These are phyloP conservation scores for Athrips mouffetella DNA, from an alignment of 2,888 invertebrate species.

Conservation along the genomic window DNA sequence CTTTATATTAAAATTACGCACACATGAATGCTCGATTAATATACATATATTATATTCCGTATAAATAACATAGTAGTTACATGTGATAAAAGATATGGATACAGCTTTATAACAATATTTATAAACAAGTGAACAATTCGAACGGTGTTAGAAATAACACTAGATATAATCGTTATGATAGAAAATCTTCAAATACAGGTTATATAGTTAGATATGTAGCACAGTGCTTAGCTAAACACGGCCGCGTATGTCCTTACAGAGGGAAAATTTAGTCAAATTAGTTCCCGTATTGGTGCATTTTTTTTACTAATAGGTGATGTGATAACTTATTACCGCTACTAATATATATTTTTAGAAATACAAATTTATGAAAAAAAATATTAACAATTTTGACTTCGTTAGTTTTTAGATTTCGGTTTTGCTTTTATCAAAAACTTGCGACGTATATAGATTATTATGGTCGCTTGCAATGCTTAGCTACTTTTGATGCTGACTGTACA, in stretches of 20 bases:
- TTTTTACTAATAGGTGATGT: no score
- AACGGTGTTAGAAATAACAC: conserved; percentile 71
- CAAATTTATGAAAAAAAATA: no score
- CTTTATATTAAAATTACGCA: conserved; percentile 69
- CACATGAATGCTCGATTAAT: conserved; percentile 67
- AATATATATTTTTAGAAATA: no score
- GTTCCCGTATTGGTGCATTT: no score
- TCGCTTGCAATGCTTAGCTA: no score
- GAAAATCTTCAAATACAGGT: conserved; percentile 67
- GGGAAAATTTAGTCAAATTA: no score
- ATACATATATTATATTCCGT: conserved; percentile 62
- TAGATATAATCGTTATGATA: conserved; percentile 70
- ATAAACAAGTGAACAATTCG: conserved; percentile 77
- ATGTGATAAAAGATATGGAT: conserved; percentile 74
- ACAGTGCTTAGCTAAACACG: conserved; percentile 60
- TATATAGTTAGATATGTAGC: conserved; percentile 73
- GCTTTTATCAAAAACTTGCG: no score
- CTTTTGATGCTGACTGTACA: no score
- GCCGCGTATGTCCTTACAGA: conserved; percentile 28
- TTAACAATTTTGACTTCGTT: no score
- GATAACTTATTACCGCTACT: no score
- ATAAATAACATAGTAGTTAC: conserved; percentile 73
- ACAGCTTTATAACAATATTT: conserved; percentile 73
- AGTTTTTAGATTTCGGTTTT: no score
- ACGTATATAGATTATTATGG: no score